Conservation (phyloP, 2,888 invertebrate species). For the Oasisia sp. region DNA sequence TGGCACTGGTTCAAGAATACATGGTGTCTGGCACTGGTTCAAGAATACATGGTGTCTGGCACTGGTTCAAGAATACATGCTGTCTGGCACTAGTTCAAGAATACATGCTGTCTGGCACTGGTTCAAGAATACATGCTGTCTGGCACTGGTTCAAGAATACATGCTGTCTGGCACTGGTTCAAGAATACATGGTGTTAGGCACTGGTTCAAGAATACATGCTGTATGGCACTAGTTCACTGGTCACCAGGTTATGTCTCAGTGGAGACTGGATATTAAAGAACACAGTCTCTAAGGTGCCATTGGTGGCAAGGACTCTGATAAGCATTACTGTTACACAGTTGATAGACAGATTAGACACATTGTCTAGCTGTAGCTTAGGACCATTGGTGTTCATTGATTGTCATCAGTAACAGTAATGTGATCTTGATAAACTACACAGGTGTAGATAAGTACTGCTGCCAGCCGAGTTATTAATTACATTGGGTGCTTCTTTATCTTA, state of each 20-base stretch:
- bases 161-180: too few relatives aligned
- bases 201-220: background rate
- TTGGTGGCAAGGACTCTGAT: background rate
- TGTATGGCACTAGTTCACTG: background rate
- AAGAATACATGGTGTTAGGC: too few relatives aligned
- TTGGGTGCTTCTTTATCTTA: background rate
- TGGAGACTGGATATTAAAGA: background rate
- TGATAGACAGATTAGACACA: background rate
- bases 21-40: too few relatives aligned
- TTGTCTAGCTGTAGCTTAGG: background rate
- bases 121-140: too few relatives aligned
- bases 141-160: too few relatives aligned
- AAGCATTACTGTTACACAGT: background rate
- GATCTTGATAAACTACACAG: conserved; percentile 7
- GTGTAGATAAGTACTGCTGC: background rate
- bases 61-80: too few relatives aligned
- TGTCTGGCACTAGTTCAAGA: too few relatives aligned
- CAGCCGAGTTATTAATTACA: background rate
- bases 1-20: too few relatives aligned
- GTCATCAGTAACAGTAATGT: background rate
- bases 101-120: too few relatives aligned
- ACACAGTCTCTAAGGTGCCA: background rate
- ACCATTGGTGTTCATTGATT: background rate
- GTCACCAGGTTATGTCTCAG: background rate
- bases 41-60: too few relatives aligned